These are phyloP conservation scores for Pogona vitticeps DNA, from an alignment of 2,113 vertebrate species.

Conservation along the genomic window DNA sequence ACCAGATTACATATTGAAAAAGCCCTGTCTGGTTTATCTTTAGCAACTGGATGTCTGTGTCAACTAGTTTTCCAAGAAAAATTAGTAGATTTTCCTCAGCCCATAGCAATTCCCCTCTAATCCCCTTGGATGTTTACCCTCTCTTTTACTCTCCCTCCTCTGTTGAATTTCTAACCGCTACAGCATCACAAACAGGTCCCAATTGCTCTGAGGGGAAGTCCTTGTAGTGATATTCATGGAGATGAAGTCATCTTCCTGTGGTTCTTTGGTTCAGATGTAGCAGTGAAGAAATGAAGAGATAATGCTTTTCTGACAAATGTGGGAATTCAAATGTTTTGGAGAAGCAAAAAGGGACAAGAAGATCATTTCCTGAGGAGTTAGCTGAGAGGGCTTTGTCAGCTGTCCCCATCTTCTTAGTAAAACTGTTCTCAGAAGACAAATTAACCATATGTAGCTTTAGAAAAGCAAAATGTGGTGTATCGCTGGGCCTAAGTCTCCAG, in stretches of 20 bases:
- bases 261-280: not conserved
- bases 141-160: not conserved
- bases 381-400: not conserved
- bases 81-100: not conserved
- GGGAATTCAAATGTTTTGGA: not conserved
- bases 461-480: not conserved
- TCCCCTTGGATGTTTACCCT: not conserved
- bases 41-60: not conserved
- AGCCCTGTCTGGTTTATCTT: not conserved
- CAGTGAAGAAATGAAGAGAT: not conserved
- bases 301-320: not conserved
- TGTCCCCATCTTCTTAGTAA: not conserved
- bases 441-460: not conserved
- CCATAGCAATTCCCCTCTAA: not conserved
- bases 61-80: not conserved
- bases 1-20: not conserved
- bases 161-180: not conserved
- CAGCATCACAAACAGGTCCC: not conserved
- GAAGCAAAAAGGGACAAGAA: not conserved
- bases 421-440: not conserved
- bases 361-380: not conserved
- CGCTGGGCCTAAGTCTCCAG: not conserved
- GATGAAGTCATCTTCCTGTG: constrained; percentile 1
- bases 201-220: not conserved
- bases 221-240: not conserved